phyloP scores from a whole-genome alignment of 2,797 vertebrate genomes.

The Trachops cirrhosus region DNA sequence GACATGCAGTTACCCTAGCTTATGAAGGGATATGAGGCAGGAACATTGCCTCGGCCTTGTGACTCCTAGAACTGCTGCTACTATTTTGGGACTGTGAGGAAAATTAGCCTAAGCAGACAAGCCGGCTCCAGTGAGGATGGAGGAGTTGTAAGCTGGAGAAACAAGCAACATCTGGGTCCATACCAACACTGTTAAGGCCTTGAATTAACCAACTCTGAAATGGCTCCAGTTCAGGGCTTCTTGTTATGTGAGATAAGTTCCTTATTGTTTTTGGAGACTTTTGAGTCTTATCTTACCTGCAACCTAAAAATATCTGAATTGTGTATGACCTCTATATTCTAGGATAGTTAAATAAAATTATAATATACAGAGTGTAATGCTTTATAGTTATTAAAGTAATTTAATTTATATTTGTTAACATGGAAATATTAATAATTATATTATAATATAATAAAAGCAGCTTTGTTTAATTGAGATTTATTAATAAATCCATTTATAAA shows the following conservation, averaged over 20 bases:
- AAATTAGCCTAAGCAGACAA: not conserved
- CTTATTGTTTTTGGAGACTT: conserved; percentile 20
- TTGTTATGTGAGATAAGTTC: not conserved
- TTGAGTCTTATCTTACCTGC: not conserved
- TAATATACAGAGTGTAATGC: not conserved
- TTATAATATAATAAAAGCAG: not conserved
- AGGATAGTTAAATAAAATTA: not conserved
- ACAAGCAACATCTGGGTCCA: not conserved
- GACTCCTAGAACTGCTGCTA: not conserved
- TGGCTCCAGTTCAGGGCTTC: not conserved
- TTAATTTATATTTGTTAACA: conserved; percentile 4
- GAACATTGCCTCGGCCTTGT: not conserved
- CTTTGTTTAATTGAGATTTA: not conserved
- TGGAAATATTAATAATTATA: not conserved
- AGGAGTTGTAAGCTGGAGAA: not conserved
- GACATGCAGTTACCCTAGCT: not conserved
- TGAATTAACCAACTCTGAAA: not conserved
- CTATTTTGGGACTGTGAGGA: not conserved
- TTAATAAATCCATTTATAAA: not conserved
- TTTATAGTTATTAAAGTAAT: conserved; percentile 10
- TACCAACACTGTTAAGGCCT: not conserved
- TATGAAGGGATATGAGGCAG: not conserved
- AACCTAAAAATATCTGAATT: not conserved
- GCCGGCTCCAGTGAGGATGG: not conserved
- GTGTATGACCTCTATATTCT: not conserved